phyloP scores from a whole-genome alignment of 2,113 vertebrate species.

The Baryphthengus martii region DNA sequence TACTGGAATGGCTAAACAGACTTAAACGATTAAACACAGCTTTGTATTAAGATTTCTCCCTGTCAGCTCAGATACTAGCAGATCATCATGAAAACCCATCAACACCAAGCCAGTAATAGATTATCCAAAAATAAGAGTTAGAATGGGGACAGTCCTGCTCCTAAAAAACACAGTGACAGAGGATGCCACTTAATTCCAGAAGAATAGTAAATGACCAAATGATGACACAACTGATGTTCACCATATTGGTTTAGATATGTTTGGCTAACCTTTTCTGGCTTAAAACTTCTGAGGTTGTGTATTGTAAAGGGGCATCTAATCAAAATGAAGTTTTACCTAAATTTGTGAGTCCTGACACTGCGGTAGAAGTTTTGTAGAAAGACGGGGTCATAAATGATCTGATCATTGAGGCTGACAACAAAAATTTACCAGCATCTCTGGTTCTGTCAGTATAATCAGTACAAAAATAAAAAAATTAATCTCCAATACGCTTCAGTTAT shows the following conservation, averaged over 20 bases:
- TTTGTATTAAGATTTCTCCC: background rate
- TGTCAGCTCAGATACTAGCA: background rate
- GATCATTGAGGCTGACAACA: background rate
- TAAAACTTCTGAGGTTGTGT: background rate
- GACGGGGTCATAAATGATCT: background rate
- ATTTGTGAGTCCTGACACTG: background rate
- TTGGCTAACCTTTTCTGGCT: background rate
- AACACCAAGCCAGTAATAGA: background rate
- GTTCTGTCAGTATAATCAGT: background rate
- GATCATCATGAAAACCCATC: background rate
- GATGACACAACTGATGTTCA: background rate
- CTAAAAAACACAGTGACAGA: background rate
- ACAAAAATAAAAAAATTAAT: background rate
- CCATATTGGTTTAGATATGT: background rate
- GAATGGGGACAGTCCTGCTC: background rate
- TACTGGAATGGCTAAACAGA: background rate
- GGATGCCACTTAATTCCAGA: background rate
- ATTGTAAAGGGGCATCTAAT: background rate
- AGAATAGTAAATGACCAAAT: background rate
- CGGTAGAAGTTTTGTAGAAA: background rate
- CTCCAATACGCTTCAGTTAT: background rate
- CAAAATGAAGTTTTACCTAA: background rate
- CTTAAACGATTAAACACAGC: background rate
- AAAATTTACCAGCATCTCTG: background rate
- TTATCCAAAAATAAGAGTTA: background rate